A percentile compares a stretch with the other conserved stretches of the same genome.
These are phyloP conservation scores for Cygnus olor DNA, from an alignment of 2,797 vertebrate species.

Conservation along the genomic window DNA sequence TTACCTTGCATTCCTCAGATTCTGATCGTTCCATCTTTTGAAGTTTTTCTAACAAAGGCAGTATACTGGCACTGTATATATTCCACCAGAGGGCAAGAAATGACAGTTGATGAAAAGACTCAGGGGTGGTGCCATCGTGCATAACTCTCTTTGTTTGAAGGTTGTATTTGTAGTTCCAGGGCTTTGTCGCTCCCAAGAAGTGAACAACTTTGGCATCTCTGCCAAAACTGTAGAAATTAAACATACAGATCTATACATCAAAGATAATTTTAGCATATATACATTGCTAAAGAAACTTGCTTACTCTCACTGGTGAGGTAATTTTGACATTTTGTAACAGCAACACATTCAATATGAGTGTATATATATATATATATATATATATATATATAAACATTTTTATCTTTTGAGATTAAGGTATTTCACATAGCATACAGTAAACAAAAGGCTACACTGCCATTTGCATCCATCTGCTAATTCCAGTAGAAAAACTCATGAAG, in stretches of 20 bases:
- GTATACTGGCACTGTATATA: constrained; percentile 71
- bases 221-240: constrained; percentile 79
- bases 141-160: constrained; percentile 55
- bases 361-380: too few species aligned
- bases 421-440: background rate
- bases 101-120: constrained; percentile 43
- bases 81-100: constrained; percentile 87
- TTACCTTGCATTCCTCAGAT: constrained; percentile 44
- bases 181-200: constrained; percentile 85
- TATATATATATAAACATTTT: background rate
- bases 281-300: background rate
- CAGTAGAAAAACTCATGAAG: background rate
- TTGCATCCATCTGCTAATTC: background rate
- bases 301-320: background rate
- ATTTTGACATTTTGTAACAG: background rate
- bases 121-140: constrained; percentile 31
- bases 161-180: constrained; percentile 80
- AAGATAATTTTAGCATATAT: background rate
- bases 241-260: background rate
- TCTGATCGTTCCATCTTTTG: background rate
- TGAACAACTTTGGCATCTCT: constrained; percentile 85
- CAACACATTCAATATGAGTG: background rate
- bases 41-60: constrained; percentile 58
- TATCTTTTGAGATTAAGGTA: background rate
- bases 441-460: background rate